These are phyloP conservation scores for Aurelia sp. DNA, from an alignment of 30 jellyfish, hydroid and myxozoan genomes.

Conservation along the genomic window DNA sequence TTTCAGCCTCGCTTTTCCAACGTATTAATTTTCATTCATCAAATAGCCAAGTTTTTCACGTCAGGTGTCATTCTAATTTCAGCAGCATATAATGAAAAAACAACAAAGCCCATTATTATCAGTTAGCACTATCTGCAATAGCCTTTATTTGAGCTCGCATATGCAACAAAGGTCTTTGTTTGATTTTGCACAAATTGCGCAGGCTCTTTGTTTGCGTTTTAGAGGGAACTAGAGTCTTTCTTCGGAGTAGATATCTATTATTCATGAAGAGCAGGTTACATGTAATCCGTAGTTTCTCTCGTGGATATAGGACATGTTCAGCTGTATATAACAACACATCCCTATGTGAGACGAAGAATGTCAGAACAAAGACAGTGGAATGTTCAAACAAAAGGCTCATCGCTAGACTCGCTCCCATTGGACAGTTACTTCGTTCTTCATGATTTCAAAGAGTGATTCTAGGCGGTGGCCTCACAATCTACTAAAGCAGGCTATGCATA, in stretches of 20 bases:
- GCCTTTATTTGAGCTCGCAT: no score
- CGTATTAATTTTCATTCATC: no score
- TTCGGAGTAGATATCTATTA: slow-evolving; percentile 7
- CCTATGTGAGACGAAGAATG: slow-evolving; percentile 2
- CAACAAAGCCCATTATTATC: no score
- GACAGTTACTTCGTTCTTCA: background rate
- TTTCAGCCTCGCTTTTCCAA: no score
- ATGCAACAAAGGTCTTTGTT: no score
- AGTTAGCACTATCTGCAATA: no score
- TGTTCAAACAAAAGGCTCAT: background rate
- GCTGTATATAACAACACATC: slow-evolving; percentile 7
- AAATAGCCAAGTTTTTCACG: no score
- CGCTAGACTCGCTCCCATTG: slow-evolving; percentile 2
- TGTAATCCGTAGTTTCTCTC: slow-evolving; percentile 1
- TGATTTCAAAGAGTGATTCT: background rate
- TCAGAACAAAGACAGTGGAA: slow-evolving; percentile 22
- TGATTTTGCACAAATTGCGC: no score
- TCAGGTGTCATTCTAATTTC: no score
- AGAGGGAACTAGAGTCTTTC: background rate
- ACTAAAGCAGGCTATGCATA: background rate
- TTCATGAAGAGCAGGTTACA: slow-evolving; percentile 34
- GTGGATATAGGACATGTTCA: slow-evolving; percentile 7
- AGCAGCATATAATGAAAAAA: no score
- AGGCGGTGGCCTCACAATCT: background rate
- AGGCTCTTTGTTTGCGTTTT: no score